These are phyloP conservation scores for Drosophila fungiperda DNA, from an alignment of 2,888 invertebrate genomes.

Conservation along the genomic window DNA sequence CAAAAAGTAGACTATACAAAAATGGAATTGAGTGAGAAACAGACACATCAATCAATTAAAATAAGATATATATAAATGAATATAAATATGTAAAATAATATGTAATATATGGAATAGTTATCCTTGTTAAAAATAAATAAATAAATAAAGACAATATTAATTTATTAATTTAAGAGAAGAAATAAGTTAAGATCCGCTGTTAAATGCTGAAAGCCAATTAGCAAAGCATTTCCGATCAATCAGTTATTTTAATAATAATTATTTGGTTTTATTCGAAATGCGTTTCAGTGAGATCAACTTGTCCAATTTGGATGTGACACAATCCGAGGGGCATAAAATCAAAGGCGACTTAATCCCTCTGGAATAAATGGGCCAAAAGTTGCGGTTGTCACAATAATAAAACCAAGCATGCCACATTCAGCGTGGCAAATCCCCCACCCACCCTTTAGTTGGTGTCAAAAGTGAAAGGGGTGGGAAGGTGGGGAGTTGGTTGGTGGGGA, in stretches of 20 bases:
- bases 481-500: not conserved
- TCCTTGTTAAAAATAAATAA: too few relatives aligned
- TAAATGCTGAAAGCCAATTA: not conserved
- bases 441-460: conserved; percentile 27
- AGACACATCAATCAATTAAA: not conserved
- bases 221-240: not conserved
- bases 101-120: too few relatives aligned
- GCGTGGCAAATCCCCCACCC: not conserved
- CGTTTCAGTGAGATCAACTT: not conserved
- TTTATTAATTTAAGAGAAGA: not conserved
- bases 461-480: conserved; percentile 10
- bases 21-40: not conserved
- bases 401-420: conserved; percentile 4
- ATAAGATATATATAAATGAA: too few relatives aligned
- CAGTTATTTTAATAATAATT: not conserved
- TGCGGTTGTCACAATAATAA: not conserved
- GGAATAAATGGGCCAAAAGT: not conserved
- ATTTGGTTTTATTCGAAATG: conserved; percentile 1
- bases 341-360: conserved; percentile 2
- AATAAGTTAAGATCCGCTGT: too few relatives aligned
- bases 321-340: conserved; percentile 1
- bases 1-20: not conserved
- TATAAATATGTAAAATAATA: not conserved
- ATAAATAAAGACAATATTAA: too few relatives aligned
- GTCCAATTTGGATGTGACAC: not conserved